Base-by-base conservation (phyloP, 2,888 invertebrate genomes). In the Erpobdella octoculata region DNA sequence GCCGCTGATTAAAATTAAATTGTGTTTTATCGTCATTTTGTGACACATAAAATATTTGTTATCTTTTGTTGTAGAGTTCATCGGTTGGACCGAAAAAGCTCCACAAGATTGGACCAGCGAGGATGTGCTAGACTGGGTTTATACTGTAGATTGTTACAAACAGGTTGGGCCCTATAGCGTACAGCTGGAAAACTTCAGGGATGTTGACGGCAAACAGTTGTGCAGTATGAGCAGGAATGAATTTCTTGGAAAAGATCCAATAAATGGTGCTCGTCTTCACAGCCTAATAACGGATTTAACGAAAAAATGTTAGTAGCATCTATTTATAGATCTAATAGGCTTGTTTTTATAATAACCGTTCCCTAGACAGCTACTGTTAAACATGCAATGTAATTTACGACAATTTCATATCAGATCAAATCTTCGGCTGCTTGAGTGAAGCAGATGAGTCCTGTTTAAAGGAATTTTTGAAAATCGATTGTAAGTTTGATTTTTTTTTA, bases 91-190 rank as follows among this genome's bases (percentile, higher is more conserved):
- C 31, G 62, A 62, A 28, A 31, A 35, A 35, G n/a, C 4, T 64
- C 70, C 73, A 18, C 33, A 37, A 33, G 46, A 36, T 31, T 72
- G 72, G 72, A 38, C 58, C n/a, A 70, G 31, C 31, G 70, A 70
- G 21, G 71, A 73, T 21, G 37, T 72, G 21, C 38, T 73, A 6
- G 66, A 73, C 48, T 73, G 72, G 72, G 66, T 72, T 38, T 70
- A 48, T 38, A 37, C 46, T 3, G 66, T 71, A 15, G 73, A 70
- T 9, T 25, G 15, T 28, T 33, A 12, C 21, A 25, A 61, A 38
- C 21, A 59, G 18, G 67, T 61, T 9, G 71, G 67, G 18, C 31
- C 36, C 9, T 25, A 64, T 1, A 59, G 35, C n/a, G n/a, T 64
- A 5, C 18, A 68, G 2, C 65, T 66, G 18, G 73, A 73, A 41